Evolutionary conservation across 2,113 vertebrate genomes (phyloP).

Genomic region (Sialia sialis): DNA sequence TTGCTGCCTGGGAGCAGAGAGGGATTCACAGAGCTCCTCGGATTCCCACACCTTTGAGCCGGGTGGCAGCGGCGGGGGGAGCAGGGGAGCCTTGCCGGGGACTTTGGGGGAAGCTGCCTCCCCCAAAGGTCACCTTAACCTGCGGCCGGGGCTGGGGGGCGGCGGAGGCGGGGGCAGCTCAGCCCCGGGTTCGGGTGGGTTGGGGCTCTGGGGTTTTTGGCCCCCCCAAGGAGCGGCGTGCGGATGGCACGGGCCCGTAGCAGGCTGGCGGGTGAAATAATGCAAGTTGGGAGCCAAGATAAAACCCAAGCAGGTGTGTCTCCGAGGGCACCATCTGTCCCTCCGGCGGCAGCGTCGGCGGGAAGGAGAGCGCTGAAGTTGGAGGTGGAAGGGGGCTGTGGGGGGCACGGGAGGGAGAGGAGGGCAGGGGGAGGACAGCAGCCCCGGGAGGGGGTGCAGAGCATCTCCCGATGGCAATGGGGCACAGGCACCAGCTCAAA

Average conservation of each 20-base stretch:
- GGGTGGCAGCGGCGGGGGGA: background rate
- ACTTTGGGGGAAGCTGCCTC: background rate
- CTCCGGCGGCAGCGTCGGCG: slow-evolving; percentile 31
- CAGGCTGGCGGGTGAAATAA: slow-evolving; percentile 61
- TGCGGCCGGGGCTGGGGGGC: background rate
- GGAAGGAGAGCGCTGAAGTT: slow-evolving; percentile 35
- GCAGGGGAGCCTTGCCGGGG: background rate
- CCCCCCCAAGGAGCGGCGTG: background rate
- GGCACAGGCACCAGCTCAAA: background rate
- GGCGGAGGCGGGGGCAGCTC: background rate
- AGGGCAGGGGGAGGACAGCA: background rate
- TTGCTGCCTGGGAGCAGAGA: slow-evolving; percentile 17
- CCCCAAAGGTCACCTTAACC: slow-evolving; percentile 27
- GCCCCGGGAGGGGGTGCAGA: background rate
- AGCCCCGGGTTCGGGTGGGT: background rate
- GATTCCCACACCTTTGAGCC: slow-evolving; percentile 36
- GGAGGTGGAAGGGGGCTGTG: background rate
- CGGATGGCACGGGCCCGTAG: background rate
- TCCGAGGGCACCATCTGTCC: slow-evolving; percentile 62
- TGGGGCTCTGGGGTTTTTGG: background rate
- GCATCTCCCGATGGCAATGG: background rate
- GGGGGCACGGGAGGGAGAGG: background rate
- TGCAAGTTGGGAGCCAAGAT: slow-evolving; percentile 57
- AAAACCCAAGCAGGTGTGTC: slow-evolving; percentile 59
- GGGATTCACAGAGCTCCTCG: slow-evolving; percentile 29